Evolutionary conservation across 2,888 invertebrate genomes (phyloP).

Genomic region (Xylophagus ater): DNA sequence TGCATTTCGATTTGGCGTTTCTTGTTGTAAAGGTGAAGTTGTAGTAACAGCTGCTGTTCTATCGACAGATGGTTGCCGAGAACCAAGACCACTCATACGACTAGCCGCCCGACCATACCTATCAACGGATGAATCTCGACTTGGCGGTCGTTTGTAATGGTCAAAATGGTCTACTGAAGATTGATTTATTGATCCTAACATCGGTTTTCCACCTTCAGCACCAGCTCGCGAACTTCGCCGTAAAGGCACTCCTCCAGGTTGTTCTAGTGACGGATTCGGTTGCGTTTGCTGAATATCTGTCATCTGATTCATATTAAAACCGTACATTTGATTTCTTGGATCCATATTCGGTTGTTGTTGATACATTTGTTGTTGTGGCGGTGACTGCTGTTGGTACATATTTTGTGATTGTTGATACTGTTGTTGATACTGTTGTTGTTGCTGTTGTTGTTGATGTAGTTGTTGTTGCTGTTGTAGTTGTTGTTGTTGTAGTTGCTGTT

Average conservation of each 20-base stretch:
- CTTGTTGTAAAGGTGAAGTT: too few species aligned
- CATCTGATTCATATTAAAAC: too few species aligned
- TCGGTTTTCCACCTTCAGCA: constrained; percentile 41
- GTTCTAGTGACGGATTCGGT: constrained; percentile 22
- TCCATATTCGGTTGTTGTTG: constrained; percentile 22
- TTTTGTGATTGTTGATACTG: constrained; percentile 7
- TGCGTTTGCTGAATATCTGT: too few species aligned
- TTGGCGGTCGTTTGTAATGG: constrained; percentile 85
- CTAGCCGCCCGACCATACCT: constrained; percentile 61
- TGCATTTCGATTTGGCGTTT: constrained; percentile 38
- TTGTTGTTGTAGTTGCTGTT: constrained; percentile 24
- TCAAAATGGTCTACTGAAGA: constrained; percentile 84
- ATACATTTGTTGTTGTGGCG: too few species aligned
- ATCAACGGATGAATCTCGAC: constrained; percentile 78
- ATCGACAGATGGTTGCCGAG: constrained; percentile 70
- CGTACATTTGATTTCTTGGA: too few species aligned
- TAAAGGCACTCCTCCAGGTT: constrained; percentile 30
- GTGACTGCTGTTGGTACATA: constrained; percentile 8
- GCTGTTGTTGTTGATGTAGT: constrained; percentile 16
- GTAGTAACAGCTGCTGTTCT: constrained; percentile 34
- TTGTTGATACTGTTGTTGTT: constrained; percentile 14
- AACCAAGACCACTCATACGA: constrained; percentile 47
- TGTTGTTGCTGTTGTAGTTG: constrained; percentile 24
- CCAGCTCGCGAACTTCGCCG: constrained; percentile 44
- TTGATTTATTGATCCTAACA: constrained; percentile 40